A percentile compares a stretch with the other conserved stretches of the same genome.
phyloP scores from a whole-genome alignment of 2,113 vertebrate genomes.

The Benitochromis conjunctus region DNA sequence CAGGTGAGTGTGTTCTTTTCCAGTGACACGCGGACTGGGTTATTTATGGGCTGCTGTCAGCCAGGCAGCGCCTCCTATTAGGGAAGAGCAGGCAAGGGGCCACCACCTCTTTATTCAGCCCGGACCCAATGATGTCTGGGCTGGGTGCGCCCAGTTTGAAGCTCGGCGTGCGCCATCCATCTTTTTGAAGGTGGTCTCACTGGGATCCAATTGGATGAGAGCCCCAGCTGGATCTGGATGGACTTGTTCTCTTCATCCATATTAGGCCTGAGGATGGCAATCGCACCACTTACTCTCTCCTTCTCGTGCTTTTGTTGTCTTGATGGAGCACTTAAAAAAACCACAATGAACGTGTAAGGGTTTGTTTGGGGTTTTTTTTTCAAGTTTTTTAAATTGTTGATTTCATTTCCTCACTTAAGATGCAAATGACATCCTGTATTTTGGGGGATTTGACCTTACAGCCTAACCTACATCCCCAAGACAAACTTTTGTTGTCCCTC shows the following conservation, averaged over 20 bases:
- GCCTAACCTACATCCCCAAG: background rate
- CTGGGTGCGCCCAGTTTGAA: conserved; percentile 66
- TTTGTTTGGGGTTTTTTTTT: background rate
- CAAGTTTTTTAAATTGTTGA: background rate
- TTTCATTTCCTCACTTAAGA: background rate
- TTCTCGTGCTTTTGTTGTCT: background rate
- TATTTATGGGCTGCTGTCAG: conserved; percentile 78
- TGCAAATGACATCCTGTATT: background rate
- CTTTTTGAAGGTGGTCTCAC: conserved; percentile 68
- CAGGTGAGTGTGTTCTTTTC: conserved; percentile 60
- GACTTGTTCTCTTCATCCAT: conserved; percentile 24
- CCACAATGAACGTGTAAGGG: background rate
- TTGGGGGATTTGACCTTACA: background rate
- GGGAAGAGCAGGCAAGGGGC: conserved; percentile 59
- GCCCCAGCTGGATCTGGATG: conserved; percentile 58
- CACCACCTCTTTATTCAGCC: conserved; percentile 71
- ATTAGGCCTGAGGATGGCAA: conserved; percentile 10
- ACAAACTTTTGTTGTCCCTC: background rate
- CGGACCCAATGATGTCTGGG: conserved; percentile 68
- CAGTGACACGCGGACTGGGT: conserved; percentile 48
- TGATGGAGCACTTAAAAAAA: background rate
- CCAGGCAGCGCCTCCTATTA: conserved; percentile 65
- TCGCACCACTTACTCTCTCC: background rate
- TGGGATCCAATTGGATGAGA: conserved; percentile 32
- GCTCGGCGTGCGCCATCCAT: conserved; percentile 61